Conservation (phyloP, 2,113 vertebrate genomes). For the Bettongia penicillata region DNA sequence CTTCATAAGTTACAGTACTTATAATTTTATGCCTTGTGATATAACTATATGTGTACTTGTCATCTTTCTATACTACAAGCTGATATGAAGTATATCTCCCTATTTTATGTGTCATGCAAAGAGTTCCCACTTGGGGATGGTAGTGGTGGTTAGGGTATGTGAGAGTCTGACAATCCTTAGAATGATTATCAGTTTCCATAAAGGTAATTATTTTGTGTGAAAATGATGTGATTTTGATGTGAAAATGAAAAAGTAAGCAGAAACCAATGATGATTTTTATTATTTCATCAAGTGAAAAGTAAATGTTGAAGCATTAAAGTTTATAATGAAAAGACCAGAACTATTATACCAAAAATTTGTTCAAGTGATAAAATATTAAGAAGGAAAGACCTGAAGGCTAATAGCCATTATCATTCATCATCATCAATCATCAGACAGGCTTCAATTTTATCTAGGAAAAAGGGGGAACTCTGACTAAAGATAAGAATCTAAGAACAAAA, state of each 20-base stretch:
- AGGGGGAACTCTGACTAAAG: neutral
- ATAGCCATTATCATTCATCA: constrained; percentile 19
- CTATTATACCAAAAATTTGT: constrained; percentile 21
- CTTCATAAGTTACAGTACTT: neutral
- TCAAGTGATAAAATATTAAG: constrained; percentile 24
- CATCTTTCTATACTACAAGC: neutral
- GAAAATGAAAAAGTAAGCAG: too few relatives aligned
- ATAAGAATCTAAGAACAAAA: constrained; percentile 17
- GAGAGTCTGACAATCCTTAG: too few relatives aligned
- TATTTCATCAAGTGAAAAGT: too few relatives aligned
- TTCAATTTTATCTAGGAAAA: neutral
- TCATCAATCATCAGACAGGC: neutral
- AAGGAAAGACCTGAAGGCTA: neutral
- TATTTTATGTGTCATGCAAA: neutral
- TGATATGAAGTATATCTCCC: neutral
- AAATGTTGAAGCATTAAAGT: too few relatives aligned
- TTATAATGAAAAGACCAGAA: neutral
- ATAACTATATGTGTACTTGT: neutral
- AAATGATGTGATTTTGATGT: too few relatives aligned
- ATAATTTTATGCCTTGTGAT: neutral
- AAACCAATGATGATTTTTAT: too few relatives aligned
- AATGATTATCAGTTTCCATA: too few relatives aligned
- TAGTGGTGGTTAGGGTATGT: too few relatives aligned
- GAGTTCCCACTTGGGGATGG: neutral
- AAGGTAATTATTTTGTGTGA: too few relatives aligned